Base-by-base conservation (phyloP, 2,113 vertebrate genomes). In the Rhagologus leucostigma region DNA sequence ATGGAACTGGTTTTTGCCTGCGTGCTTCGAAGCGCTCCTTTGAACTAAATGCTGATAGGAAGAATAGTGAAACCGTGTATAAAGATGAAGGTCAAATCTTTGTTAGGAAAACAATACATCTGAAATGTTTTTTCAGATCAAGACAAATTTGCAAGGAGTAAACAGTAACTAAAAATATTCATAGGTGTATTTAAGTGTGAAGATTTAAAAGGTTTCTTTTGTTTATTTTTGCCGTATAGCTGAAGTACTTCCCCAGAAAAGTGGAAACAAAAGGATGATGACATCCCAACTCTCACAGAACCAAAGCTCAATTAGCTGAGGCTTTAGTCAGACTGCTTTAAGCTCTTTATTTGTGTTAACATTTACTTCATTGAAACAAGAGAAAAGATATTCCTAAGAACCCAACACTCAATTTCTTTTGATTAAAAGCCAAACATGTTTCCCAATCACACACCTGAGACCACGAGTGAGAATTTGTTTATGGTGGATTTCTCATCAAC, bases 151-250 rank as follows among this genome's bases (percentile, higher is more conserved):
- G 69, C 62, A 69, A 87, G 37, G 63, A 91, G 74, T 67, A 95
- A 95, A 93, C 17, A 79, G 62, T 53, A 85, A 59, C 93, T 89
- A 95, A 97, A 96, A 96, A 93, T 93, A 95, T 10, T 57, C 57
- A 71, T 35, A 78, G 64, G 75, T 32, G 33, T 62, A 73, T 60
- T 74, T 52, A 82, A 77, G 67, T 62, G 71, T 73, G 80, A 97
- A 85, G 71, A 80, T 56, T 85, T 68, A 75, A 80, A 87, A 92
- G 64, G 49, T 37, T 74, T 53, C 27, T 92, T 73, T 60, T 78
- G 68, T 83, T 87, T 92, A 41, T 86, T 87, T 94, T 81, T 86
- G 88, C 76, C 10, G 3, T 59, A 50, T 35, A 93, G 78, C 41
- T 75, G 69, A 94, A 90, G 80, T 26, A 56, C 80, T 84, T 84